Evolutionary conservation across 2,888 invertebrate genomes (phyloP).

Genomic region (Eupithecia dodoneata): DNA sequence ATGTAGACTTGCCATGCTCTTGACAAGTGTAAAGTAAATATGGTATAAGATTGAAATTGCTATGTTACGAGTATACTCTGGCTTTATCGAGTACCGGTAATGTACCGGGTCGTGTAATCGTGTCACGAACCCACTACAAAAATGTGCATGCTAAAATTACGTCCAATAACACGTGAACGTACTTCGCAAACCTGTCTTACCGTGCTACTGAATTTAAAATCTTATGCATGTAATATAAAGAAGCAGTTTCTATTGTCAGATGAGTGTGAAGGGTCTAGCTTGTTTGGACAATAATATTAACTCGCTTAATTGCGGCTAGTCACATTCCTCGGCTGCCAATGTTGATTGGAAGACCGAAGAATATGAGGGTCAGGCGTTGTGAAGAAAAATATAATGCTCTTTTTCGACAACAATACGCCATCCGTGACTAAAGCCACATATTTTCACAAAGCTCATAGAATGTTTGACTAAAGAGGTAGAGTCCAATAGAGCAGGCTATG

Average conservation of each 20-base stretch:
- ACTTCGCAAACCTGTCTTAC: conserved; percentile 15
- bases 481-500: not conserved
- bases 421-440: not conserved
- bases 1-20: not conserved
- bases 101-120: conserved; percentile 49
- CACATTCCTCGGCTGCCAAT: conserved; percentile 61
- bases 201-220: conserved; percentile 40
- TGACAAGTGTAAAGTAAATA: not conserved
- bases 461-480: not conserved
- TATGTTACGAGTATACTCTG: not conserved
- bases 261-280: conserved; percentile 42
- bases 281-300: conserved; percentile 52
- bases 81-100: not conserved
- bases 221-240: conserved; percentile 36
- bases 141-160: conserved; percentile 51
- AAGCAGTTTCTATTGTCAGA: conserved; percentile 28
- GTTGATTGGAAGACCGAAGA: conserved; percentile 62
- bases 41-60: not conserved
- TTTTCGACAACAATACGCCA: not conserved
- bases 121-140: conserved; percentile 61
- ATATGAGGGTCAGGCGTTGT: conserved; percentile 58
- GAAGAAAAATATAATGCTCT: not conserved
- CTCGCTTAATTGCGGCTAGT: conserved; percentile 54
- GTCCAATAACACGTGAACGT: conserved; percentile 39
- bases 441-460: not conserved